Percentiles rank a stretch among this genome's conserved stretches.
These are phyloP conservation scores for Pseudococcus jackbeardsleyi DNA, from an alignment of 2,888 invertebrate species.

Conservation along the genomic window DNA sequence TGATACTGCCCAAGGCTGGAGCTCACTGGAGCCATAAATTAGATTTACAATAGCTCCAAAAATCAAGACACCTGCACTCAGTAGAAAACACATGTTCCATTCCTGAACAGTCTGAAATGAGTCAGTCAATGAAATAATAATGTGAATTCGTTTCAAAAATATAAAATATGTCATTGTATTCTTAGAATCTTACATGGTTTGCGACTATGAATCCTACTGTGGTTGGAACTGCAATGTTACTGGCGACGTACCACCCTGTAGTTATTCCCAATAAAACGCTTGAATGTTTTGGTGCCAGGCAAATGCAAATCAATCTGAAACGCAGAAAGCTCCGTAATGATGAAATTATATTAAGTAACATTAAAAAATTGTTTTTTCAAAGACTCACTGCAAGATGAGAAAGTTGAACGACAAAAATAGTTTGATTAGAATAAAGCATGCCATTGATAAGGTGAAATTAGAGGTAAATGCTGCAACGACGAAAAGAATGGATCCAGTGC, in stretches of 20 bases:
- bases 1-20: not conserved
- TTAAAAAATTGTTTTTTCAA: not conserved
- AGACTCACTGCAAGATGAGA: constrained; percentile 6
- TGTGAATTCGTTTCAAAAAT: too few species aligned
- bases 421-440: not conserved
- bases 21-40: constrained; percentile 22
- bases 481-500: not conserved
- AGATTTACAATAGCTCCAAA: not conserved
- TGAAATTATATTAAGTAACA: too few species aligned
- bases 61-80: not conserved
- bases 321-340: not conserved
- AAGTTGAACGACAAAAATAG: not conserved
- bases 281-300: not conserved
- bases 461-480: too few species aligned
- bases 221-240: not conserved
- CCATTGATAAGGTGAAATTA: not conserved
- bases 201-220: constrained; percentile 14
- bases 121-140: too few species aligned
- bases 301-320: not conserved
- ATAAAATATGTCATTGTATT: too few species aligned
- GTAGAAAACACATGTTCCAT: not conserved
- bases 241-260: not conserved
- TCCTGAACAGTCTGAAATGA: not conserved
- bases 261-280: constrained; percentile 34
- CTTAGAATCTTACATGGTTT: constrained; percentile 46